These are phyloP conservation scores for Lagopus muta DNA, from an alignment of 2,113 vertebrate genomes.

Conservation along the genomic window DNA sequence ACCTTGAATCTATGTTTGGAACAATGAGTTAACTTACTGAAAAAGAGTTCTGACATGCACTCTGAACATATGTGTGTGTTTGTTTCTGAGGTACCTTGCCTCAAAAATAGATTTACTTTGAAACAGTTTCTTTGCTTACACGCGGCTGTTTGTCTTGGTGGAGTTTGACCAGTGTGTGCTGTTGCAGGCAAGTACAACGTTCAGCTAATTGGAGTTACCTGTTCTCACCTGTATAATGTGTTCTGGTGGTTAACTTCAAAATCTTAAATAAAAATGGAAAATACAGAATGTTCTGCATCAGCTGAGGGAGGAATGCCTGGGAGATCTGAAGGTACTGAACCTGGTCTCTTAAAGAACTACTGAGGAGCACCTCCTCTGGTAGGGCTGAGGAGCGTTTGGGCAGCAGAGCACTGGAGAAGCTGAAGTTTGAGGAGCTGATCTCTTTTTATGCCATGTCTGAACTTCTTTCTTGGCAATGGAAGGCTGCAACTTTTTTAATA, in stretches of 20 bases:
- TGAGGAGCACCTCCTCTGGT: not conserved
- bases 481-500: accelerated
- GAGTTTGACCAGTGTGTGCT: not conserved
- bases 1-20: not conserved
- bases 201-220: not conserved
- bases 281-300: not conserved
- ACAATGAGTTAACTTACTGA: not conserved
- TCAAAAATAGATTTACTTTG: not conserved
- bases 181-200: not conserved
- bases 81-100: not conserved
- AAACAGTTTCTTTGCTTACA: not conserved
- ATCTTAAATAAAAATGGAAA: not conserved
- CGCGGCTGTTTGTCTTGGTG: not conserved
- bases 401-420: not conserved
- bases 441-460: accelerated
- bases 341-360: not conserved
- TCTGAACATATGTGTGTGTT: not conserved
- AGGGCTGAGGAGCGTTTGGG: not conserved
- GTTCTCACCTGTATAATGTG: not conserved
- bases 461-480: not conserved
- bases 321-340: not conserved
- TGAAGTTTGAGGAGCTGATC: not conserved
- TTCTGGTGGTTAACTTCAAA: not conserved
- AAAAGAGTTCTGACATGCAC: not conserved
- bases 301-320: not conserved